Conservation (phyloP, 2,888 invertebrate species). For the Anoplius nigerrimus region DNA sequence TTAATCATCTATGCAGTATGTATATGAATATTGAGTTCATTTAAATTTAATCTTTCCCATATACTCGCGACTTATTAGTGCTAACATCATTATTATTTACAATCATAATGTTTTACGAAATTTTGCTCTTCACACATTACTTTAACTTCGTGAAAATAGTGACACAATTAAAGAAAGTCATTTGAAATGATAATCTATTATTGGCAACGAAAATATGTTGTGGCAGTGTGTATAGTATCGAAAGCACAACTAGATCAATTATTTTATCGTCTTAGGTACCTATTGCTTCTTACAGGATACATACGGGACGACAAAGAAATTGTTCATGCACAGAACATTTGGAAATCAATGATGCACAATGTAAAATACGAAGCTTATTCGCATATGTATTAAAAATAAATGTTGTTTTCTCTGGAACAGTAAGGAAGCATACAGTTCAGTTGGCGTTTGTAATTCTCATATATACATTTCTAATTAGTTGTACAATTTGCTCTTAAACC, state of each 20-base stretch:
- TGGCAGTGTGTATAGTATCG: conserved; percentile 58
- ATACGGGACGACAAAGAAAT: too few relatives aligned
- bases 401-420: too few relatives aligned
- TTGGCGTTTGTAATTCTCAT: too few relatives aligned
- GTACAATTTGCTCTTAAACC: too few relatives aligned
- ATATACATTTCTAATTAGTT: too few relatives aligned
- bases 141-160: too few relatives aligned
- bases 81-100: conserved; percentile 36
- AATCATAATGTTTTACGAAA: conserved; percentile 31
- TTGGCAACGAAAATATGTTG: conserved; percentile 34
- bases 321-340: too few relatives aligned
- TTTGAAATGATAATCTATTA: neutral
- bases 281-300: too few relatives aligned
- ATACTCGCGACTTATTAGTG: conserved; percentile 31
- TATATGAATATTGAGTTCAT: conserved; percentile 30
- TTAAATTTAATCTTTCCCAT: conserved; percentile 15
- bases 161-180: neutral
- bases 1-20: conserved; percentile 22
- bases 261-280: too few relatives aligned
- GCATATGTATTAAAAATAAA: neutral
- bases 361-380: neutral
- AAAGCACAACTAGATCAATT: conserved; percentile 24
- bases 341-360: too few relatives aligned
- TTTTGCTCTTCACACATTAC: too few relatives aligned
- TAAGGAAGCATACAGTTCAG: too few relatives aligned